These are phyloP conservation scores for Hydrolagus colliei DNA, from an alignment of 2,797 vertebrate species.

Conservation along the genomic window DNA sequence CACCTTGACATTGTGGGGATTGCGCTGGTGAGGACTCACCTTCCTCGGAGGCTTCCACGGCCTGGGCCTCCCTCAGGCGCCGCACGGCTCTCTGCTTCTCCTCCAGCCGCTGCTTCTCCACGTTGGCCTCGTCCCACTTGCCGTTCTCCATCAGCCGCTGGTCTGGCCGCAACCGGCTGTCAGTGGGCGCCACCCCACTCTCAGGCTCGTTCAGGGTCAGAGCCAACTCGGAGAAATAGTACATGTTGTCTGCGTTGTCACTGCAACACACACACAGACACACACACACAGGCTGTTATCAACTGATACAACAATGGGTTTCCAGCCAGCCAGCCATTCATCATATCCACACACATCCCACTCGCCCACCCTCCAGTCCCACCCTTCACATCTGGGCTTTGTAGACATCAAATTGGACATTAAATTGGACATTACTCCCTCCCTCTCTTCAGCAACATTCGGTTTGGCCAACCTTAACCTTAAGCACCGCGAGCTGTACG, in stretches of 20 bases:
- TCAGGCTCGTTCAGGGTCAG: constrained; percentile 62
- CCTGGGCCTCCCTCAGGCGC: constrained; percentile 49
- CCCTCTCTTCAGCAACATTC: too few species aligned
- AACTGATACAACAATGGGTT: too few species aligned
- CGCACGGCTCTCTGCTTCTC: constrained; percentile 59
- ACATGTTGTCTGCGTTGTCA: constrained; percentile 67
- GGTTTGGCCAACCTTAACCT: too few species aligned
- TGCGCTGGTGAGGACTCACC: constrained; percentile 44
- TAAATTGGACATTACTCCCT: too few species aligned
- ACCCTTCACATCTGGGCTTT: too few species aligned
- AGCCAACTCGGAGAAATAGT: constrained; percentile 64
- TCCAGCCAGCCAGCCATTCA: too few species aligned
- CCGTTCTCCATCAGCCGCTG: constrained; percentile 68
- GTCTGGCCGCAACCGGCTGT: constrained; percentile 61
- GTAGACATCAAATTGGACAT: too few species aligned
- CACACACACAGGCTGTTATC: rapidly evolving
- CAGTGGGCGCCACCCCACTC: constrained; percentile 55
- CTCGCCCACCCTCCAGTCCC: too few species aligned
- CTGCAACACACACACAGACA: constrained; percentile 31
- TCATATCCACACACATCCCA: too few species aligned
- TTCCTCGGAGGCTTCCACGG: constrained; percentile 49
- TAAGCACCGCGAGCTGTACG: too few species aligned
- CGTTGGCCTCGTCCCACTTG: constrained; percentile 65
- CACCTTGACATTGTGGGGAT: not conserved
- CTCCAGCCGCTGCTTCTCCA: constrained; percentile 63